Base-by-base conservation (phyloP, 2,888 invertebrate species). In the Anagyrus pseudococci region DNA sequence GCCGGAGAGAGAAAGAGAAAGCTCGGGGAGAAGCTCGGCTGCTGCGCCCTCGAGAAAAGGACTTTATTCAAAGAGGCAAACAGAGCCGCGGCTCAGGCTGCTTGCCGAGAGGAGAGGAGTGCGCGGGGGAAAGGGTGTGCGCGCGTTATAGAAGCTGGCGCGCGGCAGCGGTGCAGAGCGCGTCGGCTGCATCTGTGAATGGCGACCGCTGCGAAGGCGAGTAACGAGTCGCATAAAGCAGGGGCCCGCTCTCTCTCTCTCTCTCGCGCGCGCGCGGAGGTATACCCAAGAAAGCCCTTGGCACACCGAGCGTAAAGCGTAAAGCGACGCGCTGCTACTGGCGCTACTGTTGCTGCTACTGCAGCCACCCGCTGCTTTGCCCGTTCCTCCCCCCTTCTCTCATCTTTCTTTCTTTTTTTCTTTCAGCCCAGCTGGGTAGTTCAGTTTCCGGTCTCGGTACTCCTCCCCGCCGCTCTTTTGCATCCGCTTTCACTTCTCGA, bases 271-370 rank as follows among this genome's bases (percentile, higher is more conserved):
- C n/a, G n/a, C n/a, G n/a, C n/a, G n/a, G n/a, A n/a, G n/a, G n/a
- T n/a, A n/a, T n/a, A n/a, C 19, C 46, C 56, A 62, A 56, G 64
- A 63, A 63, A 58, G 63, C 19, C 55, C 13, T 50, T n/a, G n/a
- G n/a, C 25, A 52, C 58, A 52, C 50, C 22, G 25, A 69, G 68
- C 68, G 68, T 68, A 65, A 69, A 70, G 69, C 66, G 67, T 67
- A 68, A 70, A 70, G 70, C 70, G 68, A 13, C 33, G 33, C 33
- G 13, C 33, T 58, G 52, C 29, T 46, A 19, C 47, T 61, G 55
- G 44, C 60, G 29, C 46, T 64, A 55, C 53, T 54, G 53, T 25
- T 56, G 60, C 62, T 64, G 58, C 61, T 68, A 55, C 62, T 68
- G 68, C 63, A 60, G 58, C 52, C 66, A 50, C 57, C 60, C 59